phyloP scores from a whole-genome alignment of 2,113 vertebrate species.

The Macheiramphus alcinus region DNA sequence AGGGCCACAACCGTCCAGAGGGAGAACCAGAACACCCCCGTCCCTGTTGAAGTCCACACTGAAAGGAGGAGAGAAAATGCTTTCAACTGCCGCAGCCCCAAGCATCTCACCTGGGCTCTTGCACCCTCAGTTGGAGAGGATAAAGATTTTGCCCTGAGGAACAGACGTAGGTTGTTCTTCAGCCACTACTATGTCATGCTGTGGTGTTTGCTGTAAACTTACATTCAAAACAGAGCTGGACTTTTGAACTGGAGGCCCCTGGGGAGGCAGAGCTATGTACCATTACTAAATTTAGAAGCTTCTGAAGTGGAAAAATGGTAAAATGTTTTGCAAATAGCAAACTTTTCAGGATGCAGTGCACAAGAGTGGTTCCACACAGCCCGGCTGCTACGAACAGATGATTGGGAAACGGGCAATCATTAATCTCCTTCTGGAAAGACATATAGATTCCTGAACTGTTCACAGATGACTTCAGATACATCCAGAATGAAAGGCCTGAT shows the following conservation, averaged over 20 bases:
- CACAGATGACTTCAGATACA: neutral
- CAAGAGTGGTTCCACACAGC: neutral
- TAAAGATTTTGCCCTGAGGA: neutral
- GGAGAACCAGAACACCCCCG: neutral
- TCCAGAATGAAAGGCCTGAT: neutral
- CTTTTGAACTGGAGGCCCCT: constrained; percentile 45
- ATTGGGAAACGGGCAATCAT: neutral
- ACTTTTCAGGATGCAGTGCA: constrained; percentile 1
- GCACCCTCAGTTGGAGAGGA: neutral
- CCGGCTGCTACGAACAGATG: neutral
- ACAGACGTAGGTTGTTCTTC: neutral
- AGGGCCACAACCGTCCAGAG: neutral
- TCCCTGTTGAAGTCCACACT: neutral
- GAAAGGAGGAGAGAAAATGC: neutral
- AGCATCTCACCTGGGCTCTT: neutral
- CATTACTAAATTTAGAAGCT: constrained; percentile 42
- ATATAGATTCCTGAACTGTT: neutral
- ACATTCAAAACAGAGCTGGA: constrained; percentile 43
- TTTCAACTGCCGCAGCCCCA: accelerated
- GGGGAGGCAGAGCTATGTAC: constrained; percentile 19
- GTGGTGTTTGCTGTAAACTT: constrained; percentile 14
- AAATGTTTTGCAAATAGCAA: constrained; percentile 35
- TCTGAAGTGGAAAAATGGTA: constrained; percentile 50
- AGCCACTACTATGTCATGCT: neutral
- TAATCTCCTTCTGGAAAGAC: neutral